Percentiles rank a stretch among this genome's conserved stretches.
Conservation (phyloP, 2,888 invertebrate species). For the Syrphus vitripennis region DNA sequence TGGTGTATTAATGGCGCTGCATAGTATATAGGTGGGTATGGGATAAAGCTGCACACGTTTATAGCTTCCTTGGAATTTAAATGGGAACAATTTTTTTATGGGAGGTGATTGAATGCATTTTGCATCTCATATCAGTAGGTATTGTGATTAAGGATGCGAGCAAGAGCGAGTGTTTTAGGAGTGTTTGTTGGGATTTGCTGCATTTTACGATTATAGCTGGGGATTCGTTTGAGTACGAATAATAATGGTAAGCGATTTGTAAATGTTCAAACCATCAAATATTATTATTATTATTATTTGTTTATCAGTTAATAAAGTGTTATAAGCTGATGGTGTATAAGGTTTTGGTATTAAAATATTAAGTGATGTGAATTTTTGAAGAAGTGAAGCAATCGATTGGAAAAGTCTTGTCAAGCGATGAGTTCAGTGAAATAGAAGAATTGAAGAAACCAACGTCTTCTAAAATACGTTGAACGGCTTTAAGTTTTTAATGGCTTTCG, state of each 20-base stretch:
- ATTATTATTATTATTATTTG: slow-evolving; percentile 25
- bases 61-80: slow-evolving; percentile 59
- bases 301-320: neutral
- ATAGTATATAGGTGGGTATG: neutral
- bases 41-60: slow-evolving; percentile 39
- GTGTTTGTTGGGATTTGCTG: slow-evolving; percentile 51
- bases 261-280: slow-evolving; percentile 12
- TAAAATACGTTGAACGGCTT: too few species aligned
- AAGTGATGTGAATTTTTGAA: neutral
- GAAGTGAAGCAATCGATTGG: neutral
- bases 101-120: slow-evolving; percentile 56
- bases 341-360: neutral
- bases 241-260: slow-evolving; percentile 61
- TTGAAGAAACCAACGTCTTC: neutral
- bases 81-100: slow-evolving; percentile 40
- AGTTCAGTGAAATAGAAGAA: neutral
- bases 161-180: slow-evolving; percentile 4
- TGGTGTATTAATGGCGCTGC: slow-evolving; percentile 1
- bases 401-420: neutral
- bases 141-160: slow-evolving; percentile 1
- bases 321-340: neutral
- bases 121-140: slow-evolving; percentile 38
- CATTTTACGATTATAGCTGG: slow-evolving; percentile 60
- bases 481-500: too few species aligned
- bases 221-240: neutral